Evolutionary conservation across 2,797 vertebrate species (phyloP).

Genomic region (Ataeniobius toweri): DNA sequence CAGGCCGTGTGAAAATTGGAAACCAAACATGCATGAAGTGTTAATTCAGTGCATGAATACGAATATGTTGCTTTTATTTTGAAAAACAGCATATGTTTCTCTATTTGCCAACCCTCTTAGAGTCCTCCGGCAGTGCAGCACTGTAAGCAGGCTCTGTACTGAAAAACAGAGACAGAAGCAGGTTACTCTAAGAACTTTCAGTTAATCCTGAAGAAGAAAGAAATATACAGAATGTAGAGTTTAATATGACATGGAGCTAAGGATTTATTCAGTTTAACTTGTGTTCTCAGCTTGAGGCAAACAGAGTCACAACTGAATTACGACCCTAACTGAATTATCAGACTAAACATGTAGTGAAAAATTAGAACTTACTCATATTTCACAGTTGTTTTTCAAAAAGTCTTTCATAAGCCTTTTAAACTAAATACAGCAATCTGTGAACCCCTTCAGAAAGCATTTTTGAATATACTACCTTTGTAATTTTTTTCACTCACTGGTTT

Average conservation of each 20-base stretch:
- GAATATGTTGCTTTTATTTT: background rate
- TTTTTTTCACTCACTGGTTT: background rate
- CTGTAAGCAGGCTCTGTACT: too few species aligned
- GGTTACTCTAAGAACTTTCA: too few species aligned
- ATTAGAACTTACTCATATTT: background rate
- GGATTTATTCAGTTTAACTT: too few species aligned
- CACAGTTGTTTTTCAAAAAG: background rate
- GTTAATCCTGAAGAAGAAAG: too few species aligned
- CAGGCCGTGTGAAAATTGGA: background rate
- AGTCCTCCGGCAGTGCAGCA: background rate
- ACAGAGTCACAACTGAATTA: too few species aligned
- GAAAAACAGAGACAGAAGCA: too few species aligned
- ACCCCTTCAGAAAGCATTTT: background rate
- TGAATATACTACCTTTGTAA: background rate
- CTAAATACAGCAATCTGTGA: background rate
- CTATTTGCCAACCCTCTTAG: background rate
- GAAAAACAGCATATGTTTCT: background rate
- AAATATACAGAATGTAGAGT: too few species aligned
- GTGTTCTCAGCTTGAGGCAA: too few species aligned
- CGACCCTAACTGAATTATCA: background rate
- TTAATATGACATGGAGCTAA: too few species aligned
- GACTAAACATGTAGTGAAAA: background rate
- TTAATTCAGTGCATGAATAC: background rate
- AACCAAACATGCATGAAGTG: background rate
- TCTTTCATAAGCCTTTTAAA: background rate